These are phyloP conservation scores for Lepus europaeus DNA, from an alignment of 2,113 vertebrate species.

Conservation along the genomic window DNA sequence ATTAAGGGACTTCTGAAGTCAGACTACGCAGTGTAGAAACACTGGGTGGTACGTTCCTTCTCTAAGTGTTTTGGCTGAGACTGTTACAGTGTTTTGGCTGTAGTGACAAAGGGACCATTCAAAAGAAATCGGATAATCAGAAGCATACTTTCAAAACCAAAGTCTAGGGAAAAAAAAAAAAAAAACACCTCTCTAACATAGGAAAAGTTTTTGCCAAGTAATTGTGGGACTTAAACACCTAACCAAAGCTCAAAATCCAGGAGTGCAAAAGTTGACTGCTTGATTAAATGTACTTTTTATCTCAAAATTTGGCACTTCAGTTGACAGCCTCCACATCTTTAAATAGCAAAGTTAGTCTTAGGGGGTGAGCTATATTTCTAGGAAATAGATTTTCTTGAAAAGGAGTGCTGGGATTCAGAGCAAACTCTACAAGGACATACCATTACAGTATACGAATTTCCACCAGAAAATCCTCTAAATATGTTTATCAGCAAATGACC, in stretches of 20 bases:
- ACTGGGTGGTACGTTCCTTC: neutral
- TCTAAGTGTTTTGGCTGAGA: neutral
- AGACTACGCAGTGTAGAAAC: neutral
- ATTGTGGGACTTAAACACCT: neutral
- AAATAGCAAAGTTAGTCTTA: constrained; percentile 66
- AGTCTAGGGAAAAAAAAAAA: neutral
- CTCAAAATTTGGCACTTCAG: constrained; percentile 31
- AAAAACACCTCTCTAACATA: neutral
- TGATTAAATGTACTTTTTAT: constrained; percentile 39
- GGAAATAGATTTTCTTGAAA: constrained; percentile 67
- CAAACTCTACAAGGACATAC: constrained; percentile 82
- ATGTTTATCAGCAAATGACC: constrained; percentile 88
- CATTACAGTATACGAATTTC: constrained; percentile 86
- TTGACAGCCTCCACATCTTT: constrained; percentile 18
- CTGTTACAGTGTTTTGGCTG: neutral
- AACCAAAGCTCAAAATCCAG: neutral
- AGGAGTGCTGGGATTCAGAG: constrained; percentile 72
- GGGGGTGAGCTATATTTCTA: constrained; percentile 59
- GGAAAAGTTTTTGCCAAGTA: neutral
- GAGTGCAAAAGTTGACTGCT: neutral
- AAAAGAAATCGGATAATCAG: neutral
- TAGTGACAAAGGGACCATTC: neutral
- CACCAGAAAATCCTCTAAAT: constrained; percentile 88
- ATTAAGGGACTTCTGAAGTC: neutral
- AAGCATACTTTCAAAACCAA: neutral